Evolutionary conservation across 1,140 invertebrate genomes (phyloP), one percentile per base, ranked within the genome.

Genomic region (Tetramorium parvispinum): DNA sequence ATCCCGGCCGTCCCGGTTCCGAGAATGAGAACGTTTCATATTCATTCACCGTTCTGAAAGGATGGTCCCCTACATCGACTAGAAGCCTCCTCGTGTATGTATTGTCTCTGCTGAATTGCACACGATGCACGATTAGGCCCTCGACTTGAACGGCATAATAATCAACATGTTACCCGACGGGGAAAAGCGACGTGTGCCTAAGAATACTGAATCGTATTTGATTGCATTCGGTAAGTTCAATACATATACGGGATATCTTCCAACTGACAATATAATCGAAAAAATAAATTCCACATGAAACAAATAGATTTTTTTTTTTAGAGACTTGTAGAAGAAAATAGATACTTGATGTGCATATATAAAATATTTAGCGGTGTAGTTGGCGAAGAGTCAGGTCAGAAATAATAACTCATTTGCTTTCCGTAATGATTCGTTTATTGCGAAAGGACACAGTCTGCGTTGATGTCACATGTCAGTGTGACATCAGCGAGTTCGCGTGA

Each of bases 391-490:
- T 1, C 8, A 49, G 73, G 81, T 75, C 2, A 65, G 46, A 78
- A 76, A 85, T 65, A 5, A 59, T 27, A 83, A 83, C 53, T 83
- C 68, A 8, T 40, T 85, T 88, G 88, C 70, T 88, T 94, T 94
- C 94, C 89, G 92, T 95, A 95, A 94, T 95, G 93, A 94, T 95
- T 95, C 93, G 92, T 95, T 95, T 95, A 95, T 95, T 95, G 94
- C 94, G 94, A 95, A 95, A 95, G 93, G 94, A 95, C 93, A 94
- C 92, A 93, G 92, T 91, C 91, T 89, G 90, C 90, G 87, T 91
- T 49, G 89, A 90, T 88, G 91, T 89, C 92, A 59, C 46, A 3
- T 94, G 92, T 93, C 94, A 94, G 94, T 94, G 93, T 93, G 94
- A 92, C 92, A 94, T 92, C 90, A 79, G 91, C 90, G 89, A 90